Evolutionary conservation across 2,888 invertebrate species (phyloP), one percentile per base, ranked within the genome.

Genomic region (Osmoderma eremita): DNA sequence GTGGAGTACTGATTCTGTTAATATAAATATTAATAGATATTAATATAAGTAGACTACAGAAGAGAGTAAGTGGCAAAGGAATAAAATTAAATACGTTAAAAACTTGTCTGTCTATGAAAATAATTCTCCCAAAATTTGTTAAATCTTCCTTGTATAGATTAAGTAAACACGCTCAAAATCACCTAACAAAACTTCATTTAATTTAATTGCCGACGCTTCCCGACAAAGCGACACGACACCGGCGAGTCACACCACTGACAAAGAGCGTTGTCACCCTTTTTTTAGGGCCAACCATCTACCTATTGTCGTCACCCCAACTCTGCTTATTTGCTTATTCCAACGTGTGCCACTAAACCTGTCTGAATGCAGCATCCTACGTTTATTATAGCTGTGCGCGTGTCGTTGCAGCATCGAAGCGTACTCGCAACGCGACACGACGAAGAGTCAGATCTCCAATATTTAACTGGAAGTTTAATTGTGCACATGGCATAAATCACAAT

Each of bases 401-500:
- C 53, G 18, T 24, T 15, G 12, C 38, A 10, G 15, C 42, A 42
- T 3, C 13, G 2, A 10, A 17, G 18, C 53, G 13, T 38, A 38
- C 30, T 30, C 30, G 38, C 13, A n/a, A n/a, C 17, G 17, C 10
- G 38, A n/a, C n/a, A n/a, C 13, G 15, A 38, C 17, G 38, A 36
- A 53, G 38, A 38, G 53, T 38, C 18, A 53, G 53, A 18, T 53
- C 53, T 38, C 8, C 18, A 53, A 53, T 53, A 65, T 65, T 65
- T 50, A 58, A 58, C 65, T 48, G 17, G 49, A 56, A 53, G 24
- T 53, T 53, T 53, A 53, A 53, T 53, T 53, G 53, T 38, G 30
- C 30, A 53, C 38, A 53, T 38, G 38, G 49, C 49, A 71, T 72
- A 72, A 72, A 72, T 72, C 71, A 72, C 69, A 71, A 71, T 70